phyloP scores from a whole-genome alignment of 92 coral and sea anemone genomes.

The Ricordea florida region DNA sequence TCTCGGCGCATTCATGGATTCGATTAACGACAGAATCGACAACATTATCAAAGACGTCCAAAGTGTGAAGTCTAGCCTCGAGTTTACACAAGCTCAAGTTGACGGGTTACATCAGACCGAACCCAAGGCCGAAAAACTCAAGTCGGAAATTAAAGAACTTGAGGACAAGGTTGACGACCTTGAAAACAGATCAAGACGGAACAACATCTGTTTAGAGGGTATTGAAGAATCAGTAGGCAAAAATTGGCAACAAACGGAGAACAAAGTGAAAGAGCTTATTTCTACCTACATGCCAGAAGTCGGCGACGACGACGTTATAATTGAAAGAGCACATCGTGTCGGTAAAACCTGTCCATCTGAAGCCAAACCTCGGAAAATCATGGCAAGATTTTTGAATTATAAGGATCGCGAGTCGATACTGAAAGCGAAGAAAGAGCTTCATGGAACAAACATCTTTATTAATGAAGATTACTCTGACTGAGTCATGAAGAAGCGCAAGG shows the following conservation, averaged over 20 bases:
- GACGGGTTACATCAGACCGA: not conserved
- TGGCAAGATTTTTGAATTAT: constrained; percentile 36
- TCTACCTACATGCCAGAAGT: constrained; percentile 10
- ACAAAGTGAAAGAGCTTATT: constrained; percentile 24
- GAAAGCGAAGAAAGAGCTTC: constrained; percentile 8
- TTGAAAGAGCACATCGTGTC: constrained; percentile 59
- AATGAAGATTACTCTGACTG: constrained; percentile 54
- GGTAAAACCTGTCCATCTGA: constrained; percentile 7
- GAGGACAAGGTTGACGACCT: constrained; percentile 43
- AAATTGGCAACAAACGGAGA: constrained; percentile 37
- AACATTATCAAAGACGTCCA: constrained; percentile 7
- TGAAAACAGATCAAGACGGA: too few relatives aligned
- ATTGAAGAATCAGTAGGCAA: constrained; percentile 21
- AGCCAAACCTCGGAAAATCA: constrained; percentile 36
- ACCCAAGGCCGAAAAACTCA: not conserved
- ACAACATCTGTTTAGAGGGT: constrained; percentile 56
- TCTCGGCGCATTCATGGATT: too few relatives aligned
- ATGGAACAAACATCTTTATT: constrained; percentile 24
- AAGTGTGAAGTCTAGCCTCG: constrained; percentile 25
- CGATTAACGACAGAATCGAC: too few relatives aligned
- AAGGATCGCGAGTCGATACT: constrained; percentile 40
- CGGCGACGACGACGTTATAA: not conserved
- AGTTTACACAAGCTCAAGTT: constrained; percentile 10
- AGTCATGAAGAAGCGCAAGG: constrained; percentile 28
- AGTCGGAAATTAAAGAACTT: constrained; percentile 16